Base-by-base conservation (phyloP, 1,140 invertebrate genomes). In the Cydia strobilella region DNA sequence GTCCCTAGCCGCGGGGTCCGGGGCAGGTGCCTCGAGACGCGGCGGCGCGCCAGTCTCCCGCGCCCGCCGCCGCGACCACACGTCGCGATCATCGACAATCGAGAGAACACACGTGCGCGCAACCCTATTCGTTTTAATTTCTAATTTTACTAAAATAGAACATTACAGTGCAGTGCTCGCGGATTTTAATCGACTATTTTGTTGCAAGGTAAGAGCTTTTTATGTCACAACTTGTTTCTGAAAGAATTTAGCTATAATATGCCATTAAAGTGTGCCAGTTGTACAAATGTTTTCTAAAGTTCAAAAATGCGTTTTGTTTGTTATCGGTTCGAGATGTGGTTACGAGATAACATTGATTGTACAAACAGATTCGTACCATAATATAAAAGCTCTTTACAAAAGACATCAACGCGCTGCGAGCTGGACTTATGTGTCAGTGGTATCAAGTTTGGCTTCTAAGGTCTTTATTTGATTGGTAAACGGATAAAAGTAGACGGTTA, bases 1-100 rank as follows among this genome's bases (percentile, higher is more conserved):
- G 87, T 86, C 88, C 85, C 88, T 90, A 89, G 73, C 76, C 80
- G 86, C 82, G 89, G 89, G 86, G 87, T 87, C 83, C 86, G 88
- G 89, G 88, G 88, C 88, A 90, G 88, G 89, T 90, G 89, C 78
- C 73, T 76, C 80, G 84, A 92, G 90, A 91, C 89, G 87, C 86
- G 82, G 82, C 88, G 90, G 90, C 90, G 90, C 90, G 90, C 86
- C 88, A 91, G 90, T 91, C 89, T 86, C 82, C 75, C 86, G 87
- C 89, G 87, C 82, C 84, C 83, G 73, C 82, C 84, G 84, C 79
- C 79, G 75, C 76, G 84, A 84, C 80, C 76, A 85, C 86, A 91
- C 89, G 89, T 89, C 87, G 86, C 83, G 72, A 73, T 54, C 81
- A 84, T 83, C 85, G 84, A 86, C 89, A 90, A 18, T 35, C 27